These are phyloP conservation scores for Thalassarche chlororhynchos DNA, from an alignment of 2,113 vertebrate species.

Conservation along the genomic window DNA sequence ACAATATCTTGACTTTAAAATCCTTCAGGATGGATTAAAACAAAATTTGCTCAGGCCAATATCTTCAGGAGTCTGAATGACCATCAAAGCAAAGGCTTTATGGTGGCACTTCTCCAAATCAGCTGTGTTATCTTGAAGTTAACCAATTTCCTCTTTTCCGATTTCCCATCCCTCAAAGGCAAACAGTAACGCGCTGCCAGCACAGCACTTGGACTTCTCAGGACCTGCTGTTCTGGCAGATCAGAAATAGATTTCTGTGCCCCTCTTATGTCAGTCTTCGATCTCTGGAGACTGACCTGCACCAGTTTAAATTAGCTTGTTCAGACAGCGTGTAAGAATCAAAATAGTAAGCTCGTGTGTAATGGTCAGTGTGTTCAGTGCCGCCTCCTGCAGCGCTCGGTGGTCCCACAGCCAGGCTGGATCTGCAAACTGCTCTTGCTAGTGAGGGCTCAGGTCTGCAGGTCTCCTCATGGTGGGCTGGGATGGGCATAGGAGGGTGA, in stretches of 20 bases:
- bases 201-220: neutral
- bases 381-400: accelerated
- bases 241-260: slow-evolving; percentile 31
- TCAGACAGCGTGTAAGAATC: neutral
- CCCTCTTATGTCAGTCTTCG: slow-evolving; percentile 20
- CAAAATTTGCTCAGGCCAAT: neutral
- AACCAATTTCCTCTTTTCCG: neutral
- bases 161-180: slow-evolving; percentile 12
- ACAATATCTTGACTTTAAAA: neutral
- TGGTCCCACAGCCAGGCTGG: neutral
- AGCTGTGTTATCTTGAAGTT: neutral
- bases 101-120: neutral
- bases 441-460: neutral
- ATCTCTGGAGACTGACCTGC: slow-evolving; percentile 4
- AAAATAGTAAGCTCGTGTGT: accelerated
- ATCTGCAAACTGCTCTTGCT: neutral
- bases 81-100: neutral
- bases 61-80: neutral
- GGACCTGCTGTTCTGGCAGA: slow-evolving; percentile 19
- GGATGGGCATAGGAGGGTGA: neutral
- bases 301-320: neutral
- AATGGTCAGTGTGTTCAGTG: accelerated
- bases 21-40: neutral
- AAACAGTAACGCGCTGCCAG: neutral
- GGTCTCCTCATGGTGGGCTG: accelerated